phyloP scores from a whole-genome alignment of 1,140 invertebrate genomes.

The Aphelenchoides besseyi region DNA sequence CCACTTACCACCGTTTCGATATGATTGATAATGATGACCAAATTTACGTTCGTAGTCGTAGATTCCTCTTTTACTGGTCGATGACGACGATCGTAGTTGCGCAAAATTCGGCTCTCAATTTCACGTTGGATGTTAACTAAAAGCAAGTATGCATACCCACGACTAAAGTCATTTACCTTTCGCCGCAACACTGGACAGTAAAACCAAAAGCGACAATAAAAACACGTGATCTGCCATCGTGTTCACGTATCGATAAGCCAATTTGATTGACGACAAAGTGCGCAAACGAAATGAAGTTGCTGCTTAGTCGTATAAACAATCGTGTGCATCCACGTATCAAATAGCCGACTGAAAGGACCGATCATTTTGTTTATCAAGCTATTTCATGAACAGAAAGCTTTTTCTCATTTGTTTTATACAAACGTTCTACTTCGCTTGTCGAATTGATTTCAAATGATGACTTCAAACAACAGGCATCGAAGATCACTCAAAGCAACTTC shows the following conservation, averaged over 20 bases:
- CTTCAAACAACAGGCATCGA: too few species aligned
- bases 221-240: too few species aligned
- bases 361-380: background rate
- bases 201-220: background rate
- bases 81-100: constrained; percentile 46
- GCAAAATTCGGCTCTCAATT: constrained; percentile 17
- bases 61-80: constrained; percentile 48
- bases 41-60: constrained; percentile 35
- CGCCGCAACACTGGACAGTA: background rate
- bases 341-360: background rate
- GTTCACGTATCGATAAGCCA: too few species aligned
- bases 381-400: too few species aligned
- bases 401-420: too few species aligned
- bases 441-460: too few species aligned
- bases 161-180: too few species aligned
- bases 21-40: constrained; percentile 48
- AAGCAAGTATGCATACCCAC: background rate
- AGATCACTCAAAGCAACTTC: too few species aligned
- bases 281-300: background rate
- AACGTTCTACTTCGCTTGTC: too few species aligned
- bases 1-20: constrained; percentile 46
- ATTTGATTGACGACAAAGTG: background rate
- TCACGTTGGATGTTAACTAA: background rate
- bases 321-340: background rate
- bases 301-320: background rate